A percentile compares a stretch with the other conserved stretches of the same genome.
Conservation (phyloP, 2,888 invertebrate genomes). For the Alloscopus bannaensis region DNA sequence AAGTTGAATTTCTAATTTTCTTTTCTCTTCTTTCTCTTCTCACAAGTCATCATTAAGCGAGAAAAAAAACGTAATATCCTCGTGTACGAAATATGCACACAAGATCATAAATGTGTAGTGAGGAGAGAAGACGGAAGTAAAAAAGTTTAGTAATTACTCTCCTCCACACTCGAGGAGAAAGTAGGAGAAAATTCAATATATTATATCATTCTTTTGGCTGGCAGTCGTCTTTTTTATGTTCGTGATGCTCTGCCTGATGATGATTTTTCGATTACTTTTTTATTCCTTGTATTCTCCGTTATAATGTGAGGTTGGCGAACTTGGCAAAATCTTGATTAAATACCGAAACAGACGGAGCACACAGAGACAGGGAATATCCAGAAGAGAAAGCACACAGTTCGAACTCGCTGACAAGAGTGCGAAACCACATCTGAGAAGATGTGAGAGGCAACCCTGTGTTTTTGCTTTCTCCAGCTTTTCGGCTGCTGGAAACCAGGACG, state of each 20-base stretch:
- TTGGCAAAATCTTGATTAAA: too few species aligned
- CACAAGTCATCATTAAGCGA: slow-evolving; percentile 26
- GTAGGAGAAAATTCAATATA: slow-evolving; percentile 19
- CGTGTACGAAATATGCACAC: background rate
- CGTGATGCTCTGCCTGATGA: slow-evolving; percentile 27
- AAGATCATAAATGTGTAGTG: background rate
- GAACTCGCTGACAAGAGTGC: slow-evolving; percentile 44
- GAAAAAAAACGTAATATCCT: background rate
- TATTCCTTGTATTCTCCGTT: background rate
- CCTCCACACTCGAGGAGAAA: slow-evolving; percentile 8
- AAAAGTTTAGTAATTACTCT: slow-evolving; percentile 50
- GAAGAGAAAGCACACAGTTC: too few species aligned
- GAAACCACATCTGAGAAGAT: slow-evolving; percentile 57
- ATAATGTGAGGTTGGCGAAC: too few species aligned
- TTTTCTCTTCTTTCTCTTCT: slow-evolving; percentile 2
- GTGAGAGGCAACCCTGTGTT: slow-evolving; percentile 28
- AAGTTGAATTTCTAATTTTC: slow-evolving; percentile 61
- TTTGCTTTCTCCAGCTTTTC: slow-evolving; percentile 21
- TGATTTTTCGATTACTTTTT: slow-evolving; percentile 51
- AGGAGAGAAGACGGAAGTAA: slow-evolving; percentile 13
- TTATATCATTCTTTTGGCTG: slow-evolving; percentile 45
- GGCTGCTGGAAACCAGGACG: background rate
- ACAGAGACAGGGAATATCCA: too few species aligned
- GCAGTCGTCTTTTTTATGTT: slow-evolving; percentile 26
- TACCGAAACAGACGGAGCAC: too few species aligned